phyloP scores from a whole-genome alignment of 2,113 vertebrate genomes.

The Pampusana beccarii region DNA sequence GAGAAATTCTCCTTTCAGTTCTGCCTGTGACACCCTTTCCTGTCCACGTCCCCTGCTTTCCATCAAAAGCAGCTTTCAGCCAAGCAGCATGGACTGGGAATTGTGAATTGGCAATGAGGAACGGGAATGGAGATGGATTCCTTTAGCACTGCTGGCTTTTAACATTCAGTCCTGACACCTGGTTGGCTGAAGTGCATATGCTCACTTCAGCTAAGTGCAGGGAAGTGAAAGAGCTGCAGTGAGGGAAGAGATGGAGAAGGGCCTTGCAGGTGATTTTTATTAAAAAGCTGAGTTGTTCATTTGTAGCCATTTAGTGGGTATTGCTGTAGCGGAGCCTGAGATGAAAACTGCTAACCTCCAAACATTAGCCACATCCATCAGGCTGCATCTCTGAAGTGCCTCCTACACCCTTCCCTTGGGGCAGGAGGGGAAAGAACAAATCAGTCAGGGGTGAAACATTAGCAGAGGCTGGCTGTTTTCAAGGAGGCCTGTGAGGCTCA shows the following conservation, averaged over 20 bases:
- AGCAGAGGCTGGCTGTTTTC: background rate
- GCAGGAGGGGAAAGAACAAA: background rate
- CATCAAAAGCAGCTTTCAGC: conserved; percentile 5
- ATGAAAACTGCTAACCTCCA: background rate
- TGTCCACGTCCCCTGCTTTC: background rate
- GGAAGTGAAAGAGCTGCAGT: background rate
- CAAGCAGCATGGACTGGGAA: background rate
- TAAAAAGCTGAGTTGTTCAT: background rate
- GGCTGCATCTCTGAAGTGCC: background rate
- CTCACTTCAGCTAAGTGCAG: background rate
- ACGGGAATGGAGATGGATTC: background rate
- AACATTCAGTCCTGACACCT: background rate
- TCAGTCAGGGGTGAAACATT: background rate
- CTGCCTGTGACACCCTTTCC: background rate
- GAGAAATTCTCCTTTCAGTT: conserved; percentile 27
- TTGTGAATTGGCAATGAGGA: background rate
- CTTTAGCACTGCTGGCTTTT: background rate
- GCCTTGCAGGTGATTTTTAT: background rate
- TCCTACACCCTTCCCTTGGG: background rate
- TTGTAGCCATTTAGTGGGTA: background rate
- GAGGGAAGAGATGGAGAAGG: background rate
- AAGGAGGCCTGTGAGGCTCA: background rate
- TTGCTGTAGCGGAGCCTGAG: background rate
- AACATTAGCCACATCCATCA: background rate
- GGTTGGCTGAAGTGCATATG: background rate